These are phyloP conservation scores for Columba guinea DNA, from an alignment of 2,797 vertebrate species.

Conservation along the genomic window DNA sequence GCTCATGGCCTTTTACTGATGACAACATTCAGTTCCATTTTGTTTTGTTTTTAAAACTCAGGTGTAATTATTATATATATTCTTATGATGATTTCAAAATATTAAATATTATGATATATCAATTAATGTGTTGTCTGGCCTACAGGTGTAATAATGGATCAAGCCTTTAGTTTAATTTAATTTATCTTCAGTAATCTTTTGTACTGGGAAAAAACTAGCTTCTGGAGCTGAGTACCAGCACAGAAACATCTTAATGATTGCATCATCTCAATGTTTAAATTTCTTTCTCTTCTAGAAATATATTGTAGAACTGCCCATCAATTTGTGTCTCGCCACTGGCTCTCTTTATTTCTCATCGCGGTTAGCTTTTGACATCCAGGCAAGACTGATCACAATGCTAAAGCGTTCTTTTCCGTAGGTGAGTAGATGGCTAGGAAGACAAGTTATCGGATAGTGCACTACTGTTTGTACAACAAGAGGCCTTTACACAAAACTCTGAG, in stretches of 20 bases:
- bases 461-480: slow-evolving; percentile 42
- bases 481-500: slow-evolving; percentile 58
- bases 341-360: slow-evolving; percentile 33
- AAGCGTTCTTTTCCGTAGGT: slow-evolving; percentile 28
- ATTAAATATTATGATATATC: slow-evolving; percentile 76
- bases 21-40: slow-evolving; percentile 75
- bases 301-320: slow-evolving; percentile 67
- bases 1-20: slow-evolving; percentile 67
- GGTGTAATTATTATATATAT: slow-evolving; percentile 83
- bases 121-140: slow-evolving; percentile 73
- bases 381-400: slow-evolving; percentile 48
- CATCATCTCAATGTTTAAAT: slow-evolving; percentile 80
- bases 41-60: slow-evolving; percentile 81
- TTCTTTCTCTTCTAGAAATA: slow-evolving; percentile 70
- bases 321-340: slow-evolving; percentile 60
- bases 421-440: slow-evolving; percentile 25
- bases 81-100: slow-evolving; percentile 78
- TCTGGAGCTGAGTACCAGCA: slow-evolving; percentile 77
- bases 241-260: slow-evolving; percentile 76
- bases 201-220: slow-evolving; percentile 71
- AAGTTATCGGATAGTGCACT: slow-evolving; percentile 10
- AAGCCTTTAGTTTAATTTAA: slow-evolving; percentile 78
- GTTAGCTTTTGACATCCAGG: slow-evolving; percentile 57
- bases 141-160: slow-evolving; percentile 75
- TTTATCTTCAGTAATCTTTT: slow-evolving; percentile 79